Base-by-base conservation (phyloP, 2,113 vertebrate species). In the Bubo bubo region DNA sequence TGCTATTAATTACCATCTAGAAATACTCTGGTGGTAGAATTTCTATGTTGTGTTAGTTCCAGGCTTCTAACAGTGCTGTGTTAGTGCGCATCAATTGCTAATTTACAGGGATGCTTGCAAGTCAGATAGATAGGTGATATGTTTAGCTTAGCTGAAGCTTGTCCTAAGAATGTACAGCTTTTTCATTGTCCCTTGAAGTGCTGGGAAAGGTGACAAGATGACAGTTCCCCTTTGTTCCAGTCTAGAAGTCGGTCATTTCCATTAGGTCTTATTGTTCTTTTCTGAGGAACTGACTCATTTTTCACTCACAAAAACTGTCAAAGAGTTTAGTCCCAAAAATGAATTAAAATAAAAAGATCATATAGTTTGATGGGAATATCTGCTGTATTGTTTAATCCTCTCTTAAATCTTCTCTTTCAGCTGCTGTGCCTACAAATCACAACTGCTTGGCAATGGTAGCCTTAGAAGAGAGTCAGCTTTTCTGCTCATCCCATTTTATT, bases 341-440 rank as follows among this genome's bases (percentile, higher is more conserved):
- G 19, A 89, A 86, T 39, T 85, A 43, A 82, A 55, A 20, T 80
- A 50, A 73, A 80, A 94, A 73, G 52, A 70, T 56, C 24, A 28
- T 93, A 50, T 28, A 58, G 45, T 93, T 95, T 91, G 84, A 90
- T 82, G 49, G 45, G 50, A 93, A 79, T 95, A 90, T 86, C 50
- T 70, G n/a, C 58, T 91, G 28, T 37, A 73, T 76, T 95, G 73
- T 95, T 95, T 95, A 94, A 95, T 95, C 32, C 27, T 72, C 49
- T 87, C 41, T 92, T 91, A 67, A 87, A 93, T n/a, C 58, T 90
- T 67, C 43, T 41, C 10, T 89, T 79, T 89, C 41, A 55, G 55
- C 50, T 76, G 58, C 26, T 79, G 21, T 63, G 23, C 87, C 74
- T 90, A 59, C 66, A 91, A 90, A 80, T 95, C 80, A 76, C 55